Conservation (phyloP, 2,113 vertebrate genomes). For the Poeciliopsis prolifica region DNA sequence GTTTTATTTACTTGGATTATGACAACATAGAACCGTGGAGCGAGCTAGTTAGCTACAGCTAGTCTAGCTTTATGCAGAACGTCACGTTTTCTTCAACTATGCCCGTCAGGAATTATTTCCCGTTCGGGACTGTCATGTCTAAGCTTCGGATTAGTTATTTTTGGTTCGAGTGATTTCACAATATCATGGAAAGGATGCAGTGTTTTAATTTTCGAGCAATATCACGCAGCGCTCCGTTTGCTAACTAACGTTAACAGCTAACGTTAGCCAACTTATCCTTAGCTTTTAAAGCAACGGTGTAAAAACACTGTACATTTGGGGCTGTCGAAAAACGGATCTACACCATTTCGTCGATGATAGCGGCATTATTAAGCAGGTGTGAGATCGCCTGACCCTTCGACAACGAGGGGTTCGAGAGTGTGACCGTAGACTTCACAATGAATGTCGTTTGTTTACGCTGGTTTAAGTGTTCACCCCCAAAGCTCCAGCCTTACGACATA, state of each 20-base stretch:
- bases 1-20: neutral
- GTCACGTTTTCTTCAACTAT: slow-evolving; percentile 9
- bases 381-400: slow-evolving; percentile 65
- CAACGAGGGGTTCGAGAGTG: slow-evolving; percentile 46
- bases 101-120: neutral
- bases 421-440: slow-evolving; percentile 55
- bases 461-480: slow-evolving; percentile 41
- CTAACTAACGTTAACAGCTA: slow-evolving; percentile 53
- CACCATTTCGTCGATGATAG: slow-evolving; percentile 42
- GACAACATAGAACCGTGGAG: neutral
- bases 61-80: slow-evolving; percentile 33
- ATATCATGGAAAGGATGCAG: slow-evolving; percentile 22
- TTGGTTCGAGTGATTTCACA: slow-evolving; percentile 32
- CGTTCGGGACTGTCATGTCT: neutral
- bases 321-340: slow-evolving; percentile 38
- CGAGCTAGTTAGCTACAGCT: slow-evolving; percentile 39
- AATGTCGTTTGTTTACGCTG: slow-evolving; percentile 76
- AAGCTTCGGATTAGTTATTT: slow-evolving; percentile 19
- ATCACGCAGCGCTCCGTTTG: slow-evolving; percentile 18
- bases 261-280: slow-evolving; percentile 68
- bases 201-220: slow-evolving; percentile 48
- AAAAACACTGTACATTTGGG: slow-evolving; percentile 32
- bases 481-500: slow-evolving; percentile 51
- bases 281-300: slow-evolving; percentile 51
- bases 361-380: slow-evolving; percentile 49